Percentiles rank a stretch among this genome's conserved stretches.
These are phyloP conservation scores for Mycteria americana DNA, from an alignment of 2,797 vertebrate genomes.

Conservation along the genomic window DNA sequence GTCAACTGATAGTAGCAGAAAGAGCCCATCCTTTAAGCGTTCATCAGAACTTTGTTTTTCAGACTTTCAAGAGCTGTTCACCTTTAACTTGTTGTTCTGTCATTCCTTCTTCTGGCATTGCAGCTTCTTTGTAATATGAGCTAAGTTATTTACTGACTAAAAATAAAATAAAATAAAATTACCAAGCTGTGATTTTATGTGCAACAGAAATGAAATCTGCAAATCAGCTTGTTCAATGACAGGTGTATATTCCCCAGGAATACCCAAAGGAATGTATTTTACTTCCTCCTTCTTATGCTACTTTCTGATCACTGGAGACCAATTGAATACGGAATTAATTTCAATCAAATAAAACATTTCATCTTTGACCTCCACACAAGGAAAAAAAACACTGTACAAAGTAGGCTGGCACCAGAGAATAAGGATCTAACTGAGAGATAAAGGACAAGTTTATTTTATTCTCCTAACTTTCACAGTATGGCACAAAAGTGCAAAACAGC, in stretches of 20 bases:
- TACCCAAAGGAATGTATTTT: neutral
- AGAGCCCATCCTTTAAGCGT: accelerated
- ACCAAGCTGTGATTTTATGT: neutral
- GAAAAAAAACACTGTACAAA: neutral
- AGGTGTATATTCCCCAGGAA: neutral
- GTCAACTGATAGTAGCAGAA: neutral
- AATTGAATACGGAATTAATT: neutral
- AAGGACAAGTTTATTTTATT: neutral
- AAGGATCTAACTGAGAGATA: neutral
- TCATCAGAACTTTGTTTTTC: neutral
- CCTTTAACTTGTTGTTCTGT: neutral
- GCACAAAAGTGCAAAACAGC: neutral
- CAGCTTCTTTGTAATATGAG: neutral
- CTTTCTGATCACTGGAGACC: neutral
- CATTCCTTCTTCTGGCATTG: neutral
- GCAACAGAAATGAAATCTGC: neutral
- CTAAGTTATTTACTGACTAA: neutral
- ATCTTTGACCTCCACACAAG: neutral
- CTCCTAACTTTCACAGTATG: neutral
- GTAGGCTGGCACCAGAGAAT: neutral
- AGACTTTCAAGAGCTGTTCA: neutral
- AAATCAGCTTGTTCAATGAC: neutral
- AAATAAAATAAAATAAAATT: neutral
- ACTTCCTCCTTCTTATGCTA: neutral
- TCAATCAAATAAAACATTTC: neutral